Base-by-base conservation (phyloP, 1,140 invertebrate species). In the Vanessa tameamea region DNA sequence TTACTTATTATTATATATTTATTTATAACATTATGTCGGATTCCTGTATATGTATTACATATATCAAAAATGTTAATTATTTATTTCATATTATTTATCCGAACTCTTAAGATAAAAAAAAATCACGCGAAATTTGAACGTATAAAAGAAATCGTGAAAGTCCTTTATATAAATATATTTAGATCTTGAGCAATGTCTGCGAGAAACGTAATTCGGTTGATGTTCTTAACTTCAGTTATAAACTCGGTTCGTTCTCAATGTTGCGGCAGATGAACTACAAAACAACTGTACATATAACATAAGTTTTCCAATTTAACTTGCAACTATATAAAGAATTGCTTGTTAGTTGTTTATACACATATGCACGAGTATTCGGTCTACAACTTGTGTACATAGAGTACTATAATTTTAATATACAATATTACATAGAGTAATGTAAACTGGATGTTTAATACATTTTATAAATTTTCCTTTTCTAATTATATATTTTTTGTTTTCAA, bases 261-360 rank as follows among this genome's bases (percentile, higher is more conserved):
- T 67, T 53, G 65, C 53, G 57, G 59, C 68, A 61, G 68, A 63
- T 61, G 68, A 61, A 48, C 68, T 50, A 70, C 68, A 70, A 63
- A 70, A 70, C 68, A 70, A 63, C 47, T 70, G 55, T 61, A 69
- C 47, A 70, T 70, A 70, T 63, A 70, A 70, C 57, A 70, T 63
- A 70, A 70, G 68, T 70, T 70, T 70, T 70, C 68, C 68, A 70
- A 70, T 70, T 70, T 70, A 70, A 70, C 68, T 70, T 70, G 47
- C 47, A 70, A 70, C 55, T 70, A 63, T 61, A 70, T 50, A 70
- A 70, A 70, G 68, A 70, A 70, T 63, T 50, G 57, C 57, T 70
- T 50, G 68, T 70, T 70, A 63, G 23, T 47, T n/a, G 47, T 63
- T 63, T 61, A 57, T 63, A 50, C 47, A 57, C n/a, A 43, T 50